Conservation (phyloP, 2,888 invertebrate genomes). For the Nymphalis urticae region DNA sequence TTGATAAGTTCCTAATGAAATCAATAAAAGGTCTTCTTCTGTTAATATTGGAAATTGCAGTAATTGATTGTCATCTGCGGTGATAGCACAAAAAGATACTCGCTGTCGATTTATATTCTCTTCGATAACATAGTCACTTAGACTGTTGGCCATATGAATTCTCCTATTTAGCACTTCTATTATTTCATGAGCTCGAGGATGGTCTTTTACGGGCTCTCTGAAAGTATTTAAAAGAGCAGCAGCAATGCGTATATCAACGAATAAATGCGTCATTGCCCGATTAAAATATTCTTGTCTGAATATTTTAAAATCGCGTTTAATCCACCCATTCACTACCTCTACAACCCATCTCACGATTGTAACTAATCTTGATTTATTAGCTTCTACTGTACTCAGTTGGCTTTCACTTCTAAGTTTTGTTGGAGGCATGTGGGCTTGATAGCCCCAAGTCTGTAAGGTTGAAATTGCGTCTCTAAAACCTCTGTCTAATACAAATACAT, state of each 20-base stretch:
- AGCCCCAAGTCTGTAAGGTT: slow-evolving; percentile 31
- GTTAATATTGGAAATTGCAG: background rate
- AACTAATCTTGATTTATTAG: slow-evolving; percentile 36
- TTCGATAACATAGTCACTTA: slow-evolving; percentile 12
- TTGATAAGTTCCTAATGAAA: background rate
- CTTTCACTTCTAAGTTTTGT: slow-evolving; percentile 24
- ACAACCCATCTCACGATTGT: slow-evolving; percentile 34
- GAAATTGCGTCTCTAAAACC: slow-evolving; percentile 35
- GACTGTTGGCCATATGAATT: background rate
- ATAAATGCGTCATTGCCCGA: slow-evolving; percentile 15
- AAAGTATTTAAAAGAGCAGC: slow-evolving; percentile 34
- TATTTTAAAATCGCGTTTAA: slow-evolving; percentile 3
- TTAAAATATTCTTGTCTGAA: slow-evolving; percentile 34
- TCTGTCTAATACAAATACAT: slow-evolving; percentile 38
- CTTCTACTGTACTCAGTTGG: slow-evolving; percentile 32
- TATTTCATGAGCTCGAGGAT: background rate
- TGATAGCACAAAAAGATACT: slow-evolving; percentile 13
- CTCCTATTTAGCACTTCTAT: slow-evolving; percentile 7
- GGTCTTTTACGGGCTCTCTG: slow-evolving; percentile 17
- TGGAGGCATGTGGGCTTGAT: slow-evolving; percentile 27
- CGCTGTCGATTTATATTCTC: slow-evolving; percentile 15
- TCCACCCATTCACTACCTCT: background rate
- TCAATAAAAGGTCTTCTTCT: background rate
- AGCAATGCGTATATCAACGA: slow-evolving; percentile 33
- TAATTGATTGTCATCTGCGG: background rate